Evolutionary conservation across 2,113 vertebrate species (phyloP), one percentile per base, ranked within the genome.

Genomic region (Leptobrachium leishanense): DNA sequence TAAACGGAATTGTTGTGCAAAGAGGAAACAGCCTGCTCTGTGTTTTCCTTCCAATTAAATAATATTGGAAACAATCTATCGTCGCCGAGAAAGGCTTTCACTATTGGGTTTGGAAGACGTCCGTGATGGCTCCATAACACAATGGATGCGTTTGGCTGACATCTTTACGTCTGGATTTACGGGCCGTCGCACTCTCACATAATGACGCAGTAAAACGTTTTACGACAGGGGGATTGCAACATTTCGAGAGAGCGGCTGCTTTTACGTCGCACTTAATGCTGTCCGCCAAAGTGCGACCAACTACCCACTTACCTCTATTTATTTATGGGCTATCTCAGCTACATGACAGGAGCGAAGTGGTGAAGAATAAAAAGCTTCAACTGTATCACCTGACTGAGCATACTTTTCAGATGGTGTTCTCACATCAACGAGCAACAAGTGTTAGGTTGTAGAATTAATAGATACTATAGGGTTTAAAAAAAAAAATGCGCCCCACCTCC

Each of bases 121-220:
- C 42, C 10, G 20, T 43, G 50, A 74, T 41, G 15, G 71, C 65
- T 68, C 64, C 41, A 68, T 74, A 81, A 80, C 42, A 8, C n/a
- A 6, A 41, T 31, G 5, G 20, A 68, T 68, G 71, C 40, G 46
- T 74, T 66, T 2, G 31, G 31, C 15, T 67, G 53, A 73, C 71
- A 59, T 59, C 40, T 79, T 79, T 79, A 73, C 67, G 70, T 54
- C 1, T 20, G n/a, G 63, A 79, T 68, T 67, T 64, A 68, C 39
- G 62, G 63, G 39, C 42, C 54, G 43, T 73, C 43, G 62, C 43
- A 42, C 43, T 43, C 40, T 7, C 20, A 66, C 44, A 79, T 81
- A 69, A 81, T 81, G 67, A 46, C 46, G 53, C 53, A 68, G 43
- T 81, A 81, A 74, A 81, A 70, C 59, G 44, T 46, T 81, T 74